Conservation (phyloP, 1,140 invertebrate genomes). For the Brachionus paranguensis region DNA sequence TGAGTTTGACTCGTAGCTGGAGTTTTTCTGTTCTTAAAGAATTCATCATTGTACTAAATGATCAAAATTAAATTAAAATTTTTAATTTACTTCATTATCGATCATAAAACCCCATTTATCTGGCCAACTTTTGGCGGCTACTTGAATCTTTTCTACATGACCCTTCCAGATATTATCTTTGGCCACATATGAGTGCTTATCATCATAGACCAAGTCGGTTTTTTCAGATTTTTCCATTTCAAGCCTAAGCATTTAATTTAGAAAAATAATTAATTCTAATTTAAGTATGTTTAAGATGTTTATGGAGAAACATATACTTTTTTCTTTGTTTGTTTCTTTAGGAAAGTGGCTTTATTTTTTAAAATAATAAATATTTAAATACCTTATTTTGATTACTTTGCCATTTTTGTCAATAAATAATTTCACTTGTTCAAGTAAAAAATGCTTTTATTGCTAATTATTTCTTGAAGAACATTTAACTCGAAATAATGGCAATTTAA, state of each 20-base stretch:
- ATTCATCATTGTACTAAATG: neutral
- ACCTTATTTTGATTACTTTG: constrained; percentile 1
- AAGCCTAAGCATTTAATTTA: neutral
- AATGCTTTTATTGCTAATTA: neutral
- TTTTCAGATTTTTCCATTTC: neutral
- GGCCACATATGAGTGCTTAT: constrained; percentile 19
- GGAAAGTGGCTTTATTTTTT: neutral
- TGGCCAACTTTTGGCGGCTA: neutral
- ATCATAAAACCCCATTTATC: neutral
- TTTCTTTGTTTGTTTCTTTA: neutral
- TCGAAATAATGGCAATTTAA: neutral
- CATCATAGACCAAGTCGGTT: constrained; percentile 7
- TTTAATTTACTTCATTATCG: neutral
- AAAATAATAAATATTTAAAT: neutral
- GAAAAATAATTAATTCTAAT: neutral
- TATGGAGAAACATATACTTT: neutral
- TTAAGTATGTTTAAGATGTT: neutral
- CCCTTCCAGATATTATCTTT: constrained; percentile 24
- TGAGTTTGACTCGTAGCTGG: neutral
- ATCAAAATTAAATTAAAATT: neutral
- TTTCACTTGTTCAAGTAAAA: neutral
- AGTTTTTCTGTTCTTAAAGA: neutral
- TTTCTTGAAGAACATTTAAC: neutral
- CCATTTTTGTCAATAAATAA: neutral
- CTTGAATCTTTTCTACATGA: neutral